Conservation (phyloP, 2,888 invertebrate species). For the Dione vanillae region DNA sequence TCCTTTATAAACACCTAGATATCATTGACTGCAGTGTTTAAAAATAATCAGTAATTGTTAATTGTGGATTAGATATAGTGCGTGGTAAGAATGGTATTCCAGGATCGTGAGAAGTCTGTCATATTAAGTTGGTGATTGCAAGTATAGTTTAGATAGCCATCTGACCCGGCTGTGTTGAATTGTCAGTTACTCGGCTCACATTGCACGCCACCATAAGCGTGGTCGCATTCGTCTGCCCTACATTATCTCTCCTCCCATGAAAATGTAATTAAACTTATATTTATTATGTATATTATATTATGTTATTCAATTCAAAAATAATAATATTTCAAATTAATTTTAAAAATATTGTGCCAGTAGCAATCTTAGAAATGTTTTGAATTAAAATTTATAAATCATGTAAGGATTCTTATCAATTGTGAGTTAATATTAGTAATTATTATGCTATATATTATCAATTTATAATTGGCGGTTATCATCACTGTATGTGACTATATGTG, state of each 20-base stretch:
- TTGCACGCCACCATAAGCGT: constrained; percentile 69
- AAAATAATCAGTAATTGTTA: constrained; percentile 30
- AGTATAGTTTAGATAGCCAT: constrained; percentile 60
- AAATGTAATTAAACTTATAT: constrained; percentile 45
- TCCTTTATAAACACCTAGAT: too few relatives aligned
- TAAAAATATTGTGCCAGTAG: too few relatives aligned
- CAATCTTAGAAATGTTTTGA: too few relatives aligned
- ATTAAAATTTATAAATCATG: too few relatives aligned
- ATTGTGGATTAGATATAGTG: constrained; percentile 36
- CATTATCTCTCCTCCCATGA: constrained; percentile 57
- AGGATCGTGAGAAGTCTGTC: constrained; percentile 48
- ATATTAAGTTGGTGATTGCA: constrained; percentile 40
- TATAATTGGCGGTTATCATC: too few relatives aligned
- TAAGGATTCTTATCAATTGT: too few relatives aligned
- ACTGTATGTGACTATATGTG: too few relatives aligned
- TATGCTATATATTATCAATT: too few relatives aligned
- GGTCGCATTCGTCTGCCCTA: constrained; percentile 59
- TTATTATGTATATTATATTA: constrained; percentile 16
- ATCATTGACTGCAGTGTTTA: constrained; percentile 12
- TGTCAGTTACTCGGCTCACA: constrained; percentile 73
- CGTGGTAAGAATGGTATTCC: constrained; percentile 33
- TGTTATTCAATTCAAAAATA: not conserved
- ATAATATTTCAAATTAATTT: too few relatives aligned
- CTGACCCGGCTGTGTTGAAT: constrained; percentile 64
- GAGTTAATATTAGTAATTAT: too few relatives aligned